A percentile compares a stretch with the other conserved stretches of the same genome.
Conservation (phyloP, 2,113 vertebrate genomes). For the Fukomys damarensis region DNA sequence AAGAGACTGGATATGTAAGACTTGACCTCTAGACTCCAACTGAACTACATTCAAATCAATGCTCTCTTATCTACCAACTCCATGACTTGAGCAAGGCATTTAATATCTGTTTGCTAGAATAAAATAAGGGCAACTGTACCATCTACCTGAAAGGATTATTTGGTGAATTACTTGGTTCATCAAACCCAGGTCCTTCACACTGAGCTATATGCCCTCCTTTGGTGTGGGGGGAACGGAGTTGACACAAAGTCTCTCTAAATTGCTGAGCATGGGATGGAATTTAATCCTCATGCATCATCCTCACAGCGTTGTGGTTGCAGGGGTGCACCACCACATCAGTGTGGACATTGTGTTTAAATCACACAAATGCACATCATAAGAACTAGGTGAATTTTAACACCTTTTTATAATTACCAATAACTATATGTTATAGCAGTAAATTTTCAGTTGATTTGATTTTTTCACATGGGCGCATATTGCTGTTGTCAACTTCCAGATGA, state of each 20-base stretch:
- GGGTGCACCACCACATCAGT: not conserved
- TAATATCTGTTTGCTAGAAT: not conserved
- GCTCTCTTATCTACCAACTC: not conserved
- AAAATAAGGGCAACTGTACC: not conserved
- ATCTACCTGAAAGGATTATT: not conserved
- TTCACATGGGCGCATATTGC: not conserved
- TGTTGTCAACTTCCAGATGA: not conserved
- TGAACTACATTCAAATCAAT: not conserved
- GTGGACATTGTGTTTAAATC: not conserved
- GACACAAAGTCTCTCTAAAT: not conserved
- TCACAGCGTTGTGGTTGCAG: not conserved
- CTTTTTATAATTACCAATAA: conserved; percentile 3
- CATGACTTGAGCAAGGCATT: not conserved
- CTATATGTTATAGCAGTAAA: not conserved
- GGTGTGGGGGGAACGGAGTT: not conserved
- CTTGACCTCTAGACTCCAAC: not conserved
- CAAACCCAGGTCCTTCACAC: not conserved
- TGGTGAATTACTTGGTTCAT: not conserved
- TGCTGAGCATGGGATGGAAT: not conserved
- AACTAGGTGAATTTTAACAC: not conserved
- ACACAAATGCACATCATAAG: not conserved
- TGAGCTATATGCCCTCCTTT: not conserved
- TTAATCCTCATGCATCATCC: not conserved
- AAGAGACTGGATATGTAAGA: not conserved
- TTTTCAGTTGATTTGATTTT: conserved; percentile 17